A percentile compares a stretch with the other conserved stretches of the same genome.
phyloP scores from a whole-genome alignment of 2,797 vertebrate species.

The Halcyon smyrnensis region DNA sequence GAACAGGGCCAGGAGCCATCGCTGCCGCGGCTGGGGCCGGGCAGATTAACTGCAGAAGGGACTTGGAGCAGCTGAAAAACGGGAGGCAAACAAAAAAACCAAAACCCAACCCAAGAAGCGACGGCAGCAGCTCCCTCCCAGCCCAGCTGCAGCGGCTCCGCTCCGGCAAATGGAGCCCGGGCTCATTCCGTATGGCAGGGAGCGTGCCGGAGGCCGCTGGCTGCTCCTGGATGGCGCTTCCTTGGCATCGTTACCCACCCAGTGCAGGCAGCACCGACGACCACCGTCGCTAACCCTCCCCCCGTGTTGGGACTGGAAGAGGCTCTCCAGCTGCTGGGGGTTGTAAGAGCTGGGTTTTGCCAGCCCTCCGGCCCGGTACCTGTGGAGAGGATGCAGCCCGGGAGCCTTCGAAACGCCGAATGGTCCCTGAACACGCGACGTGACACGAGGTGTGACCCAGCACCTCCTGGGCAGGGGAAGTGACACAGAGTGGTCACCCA shows the following conservation, averaged over 20 bases:
- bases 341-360: not conserved
- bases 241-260: not conserved
- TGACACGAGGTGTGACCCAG: accelerated
- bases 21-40: not conserved
- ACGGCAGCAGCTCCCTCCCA: not conserved
- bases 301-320: not conserved
- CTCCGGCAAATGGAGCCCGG: not conserved
- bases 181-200: not conserved
- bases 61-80: constrained; percentile 29
- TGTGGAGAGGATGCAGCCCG: not conserved
- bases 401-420: accelerated
- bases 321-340: accelerated
- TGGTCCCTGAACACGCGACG: accelerated
- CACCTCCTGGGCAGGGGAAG: not conserved
- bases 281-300: accelerated
- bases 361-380: not conserved
- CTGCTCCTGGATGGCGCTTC: not conserved
- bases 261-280: not conserved
- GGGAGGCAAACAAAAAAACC: not conserved
- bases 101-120: not conserved
- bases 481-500: too few species aligned
- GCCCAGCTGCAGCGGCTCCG: not conserved
- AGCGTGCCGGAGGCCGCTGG: not conserved
- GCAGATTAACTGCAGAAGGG: constrained; percentile 5
- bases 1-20: not conserved